These are phyloP conservation scores for Drosophila melanosoma DNA, from an alignment of 2,888 invertebrate species.

Conservation along the genomic window DNA sequence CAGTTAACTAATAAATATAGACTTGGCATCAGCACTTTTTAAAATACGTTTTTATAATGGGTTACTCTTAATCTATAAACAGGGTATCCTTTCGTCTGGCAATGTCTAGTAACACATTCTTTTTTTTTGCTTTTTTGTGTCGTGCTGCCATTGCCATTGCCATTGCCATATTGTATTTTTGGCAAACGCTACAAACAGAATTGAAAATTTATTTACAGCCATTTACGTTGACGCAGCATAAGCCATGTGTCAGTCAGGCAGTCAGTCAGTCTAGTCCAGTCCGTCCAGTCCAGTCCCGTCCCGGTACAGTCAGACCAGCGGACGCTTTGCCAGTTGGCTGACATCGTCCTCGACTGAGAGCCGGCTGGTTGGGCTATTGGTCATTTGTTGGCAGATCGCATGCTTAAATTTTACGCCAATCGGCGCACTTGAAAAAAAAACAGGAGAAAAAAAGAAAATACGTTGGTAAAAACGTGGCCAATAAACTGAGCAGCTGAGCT, in stretches of 20 bases:
- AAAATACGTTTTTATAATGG: neutral
- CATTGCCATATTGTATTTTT: slow-evolving; percentile 60
- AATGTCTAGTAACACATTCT: neutral
- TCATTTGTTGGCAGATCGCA: slow-evolving; percentile 49
- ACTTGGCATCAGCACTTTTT: neutral
- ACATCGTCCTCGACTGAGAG: slow-evolving; percentile 8
- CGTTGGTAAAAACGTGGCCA: slow-evolving; percentile 66
- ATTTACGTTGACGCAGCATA: slow-evolving; percentile 78
- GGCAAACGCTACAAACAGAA: slow-evolving; percentile 75
- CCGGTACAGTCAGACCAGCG: slow-evolving; percentile 7
- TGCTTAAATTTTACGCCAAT: slow-evolving; percentile 43
- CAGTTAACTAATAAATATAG: neutral
- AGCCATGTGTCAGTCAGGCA: slow-evolving; percentile 77
- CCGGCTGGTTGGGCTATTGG: slow-evolving; percentile 32
- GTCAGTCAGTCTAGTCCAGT: slow-evolving; percentile 14
- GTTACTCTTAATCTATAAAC: no score
- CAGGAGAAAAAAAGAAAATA: slow-evolving; percentile 4
- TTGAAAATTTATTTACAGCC: slow-evolving; percentile 81
- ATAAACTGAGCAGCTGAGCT: slow-evolving; percentile 60
- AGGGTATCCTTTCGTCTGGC: neutral
- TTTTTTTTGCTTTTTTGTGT: slow-evolving; percentile 19
- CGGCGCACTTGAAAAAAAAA: slow-evolving; percentile 25
- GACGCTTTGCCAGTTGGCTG: slow-evolving; percentile 21
- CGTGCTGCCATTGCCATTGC: slow-evolving; percentile 43
- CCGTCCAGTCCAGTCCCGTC: neutral